These are phyloP conservation scores for Microcaecilia unicolor DNA, from an alignment of 2,797 vertebrate species.

Conservation along the genomic window DNA sequence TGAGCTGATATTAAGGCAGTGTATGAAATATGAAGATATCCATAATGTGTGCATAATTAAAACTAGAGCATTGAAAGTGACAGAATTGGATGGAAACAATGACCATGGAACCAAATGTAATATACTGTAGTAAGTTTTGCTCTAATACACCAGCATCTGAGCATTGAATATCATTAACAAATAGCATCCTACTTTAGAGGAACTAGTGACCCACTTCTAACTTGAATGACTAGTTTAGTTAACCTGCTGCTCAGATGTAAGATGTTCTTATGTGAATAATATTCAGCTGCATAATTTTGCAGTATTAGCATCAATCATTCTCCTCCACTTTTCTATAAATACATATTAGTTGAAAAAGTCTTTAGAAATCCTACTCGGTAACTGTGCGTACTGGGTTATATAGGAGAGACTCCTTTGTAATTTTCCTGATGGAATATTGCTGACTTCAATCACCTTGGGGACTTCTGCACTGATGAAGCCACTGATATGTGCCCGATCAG, in stretches of 20 bases:
- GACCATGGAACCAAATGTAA: slow-evolving; percentile 23
- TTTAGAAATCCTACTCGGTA: slow-evolving; percentile 46
- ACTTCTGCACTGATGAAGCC: slow-evolving; percentile 85
- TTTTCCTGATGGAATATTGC: slow-evolving; percentile 79
- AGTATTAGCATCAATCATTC: slow-evolving; percentile 74
- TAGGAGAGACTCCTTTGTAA: slow-evolving; percentile 65
- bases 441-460: slow-evolving; percentile 82
- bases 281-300: slow-evolving; percentile 62
- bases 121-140: too few species aligned
- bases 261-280: slow-evolving; percentile 59
- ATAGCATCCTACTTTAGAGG: slow-evolving; percentile 28
- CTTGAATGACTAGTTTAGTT: slow-evolving; percentile 73
- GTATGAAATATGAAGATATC: too few species aligned
- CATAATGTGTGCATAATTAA: too few species aligned
- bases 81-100: slow-evolving; percentile 21
- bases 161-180: background rate
- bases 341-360: slow-evolving; percentile 55
- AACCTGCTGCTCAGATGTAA: slow-evolving; percentile 64
- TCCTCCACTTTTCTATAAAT: slow-evolving; percentile 63
- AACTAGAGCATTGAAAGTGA: slow-evolving; percentile 29
- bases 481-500: slow-evolving; percentile 85
- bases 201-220: slow-evolving; percentile 63
- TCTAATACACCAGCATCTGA: slow-evolving; percentile 10
- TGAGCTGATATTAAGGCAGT: too few species aligned
- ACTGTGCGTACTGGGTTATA: slow-evolving; percentile 60